Evolutionary conservation across 2,113 vertebrate genomes (phyloP).

Genomic region (Eurystomus gularis): DNA sequence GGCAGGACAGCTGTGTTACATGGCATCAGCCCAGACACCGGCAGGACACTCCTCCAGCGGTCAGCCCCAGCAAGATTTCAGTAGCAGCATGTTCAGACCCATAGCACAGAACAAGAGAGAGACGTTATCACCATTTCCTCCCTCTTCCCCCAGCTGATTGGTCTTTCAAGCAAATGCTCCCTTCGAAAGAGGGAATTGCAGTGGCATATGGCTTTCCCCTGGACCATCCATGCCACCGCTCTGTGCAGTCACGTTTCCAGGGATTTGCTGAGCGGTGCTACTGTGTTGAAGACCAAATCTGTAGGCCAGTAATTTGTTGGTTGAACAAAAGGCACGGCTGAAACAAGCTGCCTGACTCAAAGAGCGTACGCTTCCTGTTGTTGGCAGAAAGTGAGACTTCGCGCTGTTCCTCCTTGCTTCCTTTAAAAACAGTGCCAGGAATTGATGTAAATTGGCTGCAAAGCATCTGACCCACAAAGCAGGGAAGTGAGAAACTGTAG

Average conservation of each 20-base stretch:
- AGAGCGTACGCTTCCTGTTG: conserved; percentile 54
- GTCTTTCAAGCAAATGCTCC: background rate
- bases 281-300: background rate
- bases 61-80: background rate
- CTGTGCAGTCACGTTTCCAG: background rate
- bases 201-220: accelerated
- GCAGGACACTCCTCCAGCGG: background rate
- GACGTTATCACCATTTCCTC: background rate
- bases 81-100: background rate
- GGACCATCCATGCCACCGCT: accelerated
- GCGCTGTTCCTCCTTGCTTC: conserved; percentile 45
- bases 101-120: background rate
- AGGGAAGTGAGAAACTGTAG: conserved; percentile 56
- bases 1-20: accelerated
- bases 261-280: accelerated
- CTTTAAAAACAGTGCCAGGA: conserved; percentile 68
- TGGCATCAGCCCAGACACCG: accelerated
- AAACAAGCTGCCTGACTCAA: conserved; percentile 3
- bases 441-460: conserved; percentile 53
- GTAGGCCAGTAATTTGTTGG: background rate
- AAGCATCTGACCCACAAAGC: conserved; percentile 38
- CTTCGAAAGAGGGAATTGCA: background rate
- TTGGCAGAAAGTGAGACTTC: conserved; percentile 65
- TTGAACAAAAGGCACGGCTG: background rate
- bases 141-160: background rate